Percentiles rank a stretch among this genome's conserved stretches.
These are phyloP conservation scores for Virgularia gustaviana DNA, from an alignment of 92 coral and sea anemone genomes.

Conservation along the genomic window DNA sequence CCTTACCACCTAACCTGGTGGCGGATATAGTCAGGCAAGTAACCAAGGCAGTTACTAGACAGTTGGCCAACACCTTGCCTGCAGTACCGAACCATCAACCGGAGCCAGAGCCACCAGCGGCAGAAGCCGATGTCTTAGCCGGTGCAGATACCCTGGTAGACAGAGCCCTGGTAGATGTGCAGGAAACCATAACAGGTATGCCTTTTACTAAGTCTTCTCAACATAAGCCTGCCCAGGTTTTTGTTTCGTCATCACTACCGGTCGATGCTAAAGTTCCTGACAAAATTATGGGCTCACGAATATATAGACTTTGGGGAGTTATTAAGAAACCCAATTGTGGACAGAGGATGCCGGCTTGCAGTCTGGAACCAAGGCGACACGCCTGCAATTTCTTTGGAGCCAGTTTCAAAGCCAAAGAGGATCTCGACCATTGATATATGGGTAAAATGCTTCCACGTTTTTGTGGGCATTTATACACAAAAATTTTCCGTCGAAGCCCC, in stretches of 20 bases:
- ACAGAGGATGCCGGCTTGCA: constrained; percentile 27
- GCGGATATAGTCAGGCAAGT: no score
- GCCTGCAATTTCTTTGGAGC: constrained; percentile 42
- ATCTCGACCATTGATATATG: constrained; percentile 32
- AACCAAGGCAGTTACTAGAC: no score
- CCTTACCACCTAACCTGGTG: no score
- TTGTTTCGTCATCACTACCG: constrained; percentile 18
- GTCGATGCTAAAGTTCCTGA: constrained; percentile 18
- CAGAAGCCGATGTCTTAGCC: no score
- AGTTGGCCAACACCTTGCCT: no score
- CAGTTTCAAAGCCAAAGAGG: constrained; percentile 35
- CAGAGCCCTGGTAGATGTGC: no score
- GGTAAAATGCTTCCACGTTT: constrained; percentile 38
- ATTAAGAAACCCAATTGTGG: constrained; percentile 23
- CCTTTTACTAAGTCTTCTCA: background rate
- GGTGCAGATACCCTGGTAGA: no score
- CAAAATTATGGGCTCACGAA: constrained; percentile 30
- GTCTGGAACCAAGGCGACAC: constrained; percentile 2
- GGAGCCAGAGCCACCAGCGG: no score
- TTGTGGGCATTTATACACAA: constrained; percentile 46
- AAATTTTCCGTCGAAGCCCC: constrained; percentile 55
- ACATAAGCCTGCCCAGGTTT: no score
- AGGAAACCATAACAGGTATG: background rate
- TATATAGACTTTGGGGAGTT: constrained; percentile 34
- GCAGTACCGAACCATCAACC: no score